A percentile compares a stretch with the other conserved stretches of the same genome.
Evolutionary conservation across 35 echinoderm and acorn worm genomes (phyloP).

Genomic region (Eucidaris tribuloides): DNA sequence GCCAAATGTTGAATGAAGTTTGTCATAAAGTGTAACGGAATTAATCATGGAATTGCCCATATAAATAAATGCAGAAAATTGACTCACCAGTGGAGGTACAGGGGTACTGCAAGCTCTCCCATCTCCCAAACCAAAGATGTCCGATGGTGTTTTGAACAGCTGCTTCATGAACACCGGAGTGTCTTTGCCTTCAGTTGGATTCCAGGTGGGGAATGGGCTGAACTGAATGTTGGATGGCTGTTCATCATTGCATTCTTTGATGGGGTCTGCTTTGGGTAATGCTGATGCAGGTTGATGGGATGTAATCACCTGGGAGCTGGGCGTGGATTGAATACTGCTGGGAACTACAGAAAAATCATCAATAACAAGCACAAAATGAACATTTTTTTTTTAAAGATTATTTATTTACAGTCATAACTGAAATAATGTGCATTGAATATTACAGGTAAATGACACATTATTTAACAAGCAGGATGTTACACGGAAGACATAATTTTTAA

Average conservation of each 20-base stretch:
- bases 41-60: no score
- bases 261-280: no score
- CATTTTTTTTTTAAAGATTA: no score
- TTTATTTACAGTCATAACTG: background rate
- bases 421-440: background rate
- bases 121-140: background rate
- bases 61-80: no score
- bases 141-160: slow-evolving; percentile 61
- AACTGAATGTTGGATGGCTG: background rate
- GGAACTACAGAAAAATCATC: background rate
- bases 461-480: background rate
- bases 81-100: slow-evolving; percentile 9
- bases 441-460: background rate
- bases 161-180: slow-evolving; percentile 59
- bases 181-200: background rate
- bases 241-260: background rate
- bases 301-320: slow-evolving; percentile 2
- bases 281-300: background rate
- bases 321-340: slow-evolving; percentile 13
- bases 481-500: no score
- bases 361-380: no score
- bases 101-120: background rate
- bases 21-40: no score
- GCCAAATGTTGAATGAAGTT: no score
- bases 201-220: slow-evolving; percentile 29